Conservation (phyloP, 2,888 invertebrate species). For the Junonia oenone region DNA sequence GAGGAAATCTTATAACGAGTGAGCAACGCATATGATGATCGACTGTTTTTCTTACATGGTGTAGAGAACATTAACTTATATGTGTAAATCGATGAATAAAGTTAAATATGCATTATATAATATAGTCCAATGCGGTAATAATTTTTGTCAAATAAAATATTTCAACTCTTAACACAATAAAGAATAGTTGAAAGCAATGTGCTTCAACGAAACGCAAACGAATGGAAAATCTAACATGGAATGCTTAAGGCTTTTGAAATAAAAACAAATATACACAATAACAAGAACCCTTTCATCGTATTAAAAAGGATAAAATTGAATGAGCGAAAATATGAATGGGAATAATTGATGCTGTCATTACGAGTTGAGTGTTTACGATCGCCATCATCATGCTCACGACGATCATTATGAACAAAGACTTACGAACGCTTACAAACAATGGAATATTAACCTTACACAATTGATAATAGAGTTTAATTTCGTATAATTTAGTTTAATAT, state of each 20-base stretch:
- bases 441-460: background rate
- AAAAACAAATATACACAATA: background rate
- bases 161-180: no score
- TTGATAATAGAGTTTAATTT: constrained; percentile 2
- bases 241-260: no score
- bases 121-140: no score
- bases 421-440: background rate
- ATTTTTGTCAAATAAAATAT: no score
- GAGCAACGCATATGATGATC: no score
- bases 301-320: background rate
- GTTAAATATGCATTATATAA: no score
- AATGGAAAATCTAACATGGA: no score
- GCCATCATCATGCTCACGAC: constrained; percentile 6
- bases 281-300: background rate
- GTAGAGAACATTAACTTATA: no score
- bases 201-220: no score
- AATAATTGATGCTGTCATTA: constrained; percentile 10
- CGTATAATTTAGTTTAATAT: background rate
- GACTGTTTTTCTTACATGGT: no score
- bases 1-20: background rate
- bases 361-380: constrained; percentile 9
- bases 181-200: no score
- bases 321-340: constrained; percentile 2
- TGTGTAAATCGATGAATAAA: no score
- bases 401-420: background rate